These are phyloP conservation scores for Prionace glauca DNA, from an alignment of 2,797 vertebrate species.

Conservation along the genomic window DNA sequence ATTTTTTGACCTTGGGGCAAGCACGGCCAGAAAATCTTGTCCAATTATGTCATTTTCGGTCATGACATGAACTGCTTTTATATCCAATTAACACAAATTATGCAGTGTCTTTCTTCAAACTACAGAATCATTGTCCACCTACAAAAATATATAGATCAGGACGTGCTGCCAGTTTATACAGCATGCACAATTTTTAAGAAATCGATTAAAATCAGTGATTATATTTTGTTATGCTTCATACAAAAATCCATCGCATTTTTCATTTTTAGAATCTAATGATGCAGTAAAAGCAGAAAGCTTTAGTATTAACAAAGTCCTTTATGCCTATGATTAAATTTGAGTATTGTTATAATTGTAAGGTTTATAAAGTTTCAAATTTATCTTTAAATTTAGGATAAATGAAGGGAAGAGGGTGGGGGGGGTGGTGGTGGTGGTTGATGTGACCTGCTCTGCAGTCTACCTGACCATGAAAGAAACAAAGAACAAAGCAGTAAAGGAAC, in stretches of 20 bases:
- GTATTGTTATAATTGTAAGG: background rate
- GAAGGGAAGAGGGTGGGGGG: too few species aligned
- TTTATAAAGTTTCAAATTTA: too few species aligned
- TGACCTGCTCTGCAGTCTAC: too few species aligned
- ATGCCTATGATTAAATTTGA: background rate
- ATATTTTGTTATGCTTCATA: background rate
- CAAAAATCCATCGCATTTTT: background rate
- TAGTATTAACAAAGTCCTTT: background rate
- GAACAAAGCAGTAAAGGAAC: too few species aligned
- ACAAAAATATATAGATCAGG: background rate
- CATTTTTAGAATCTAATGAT: background rate
- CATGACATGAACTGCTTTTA: background rate
- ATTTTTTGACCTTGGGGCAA: too few species aligned
- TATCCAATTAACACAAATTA: constrained; percentile 26
- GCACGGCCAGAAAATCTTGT: too few species aligned
- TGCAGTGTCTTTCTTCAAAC: background rate
- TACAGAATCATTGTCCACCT: background rate
- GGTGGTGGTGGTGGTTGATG: too few species aligned
- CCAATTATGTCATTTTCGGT: background rate
- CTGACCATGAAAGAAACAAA: too few species aligned
- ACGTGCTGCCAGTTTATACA: background rate
- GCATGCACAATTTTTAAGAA: background rate
- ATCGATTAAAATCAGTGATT: background rate
- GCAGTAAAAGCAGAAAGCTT: background rate
- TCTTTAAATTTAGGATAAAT: too few species aligned